Conservation (phyloP, 2,888 invertebrate species). For the Drosophila prolongata region DNA sequence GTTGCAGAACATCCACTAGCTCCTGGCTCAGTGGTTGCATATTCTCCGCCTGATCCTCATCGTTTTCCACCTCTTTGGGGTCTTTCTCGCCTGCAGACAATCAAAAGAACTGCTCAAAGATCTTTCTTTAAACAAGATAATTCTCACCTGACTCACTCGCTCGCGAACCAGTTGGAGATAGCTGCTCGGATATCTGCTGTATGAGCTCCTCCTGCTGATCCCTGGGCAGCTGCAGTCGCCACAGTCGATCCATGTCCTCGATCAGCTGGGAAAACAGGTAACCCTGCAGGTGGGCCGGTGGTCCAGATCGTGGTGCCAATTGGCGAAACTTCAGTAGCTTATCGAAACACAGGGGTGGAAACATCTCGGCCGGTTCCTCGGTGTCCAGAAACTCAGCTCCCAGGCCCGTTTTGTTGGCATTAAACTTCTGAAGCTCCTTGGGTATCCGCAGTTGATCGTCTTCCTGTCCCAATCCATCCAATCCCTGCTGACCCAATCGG, state of each 20-base stretch:
- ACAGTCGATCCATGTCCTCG: constrained; percentile 82
- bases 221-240: constrained; percentile 76
- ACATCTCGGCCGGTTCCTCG: constrained; percentile 80
- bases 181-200: constrained; percentile 76
- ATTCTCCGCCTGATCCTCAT: constrained; percentile 23
- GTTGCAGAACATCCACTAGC: constrained; percentile 62
- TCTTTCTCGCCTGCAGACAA: neutral
- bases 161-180: constrained; percentile 61
- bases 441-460: constrained; percentile 4
- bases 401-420: neutral
- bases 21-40: constrained; percentile 59
- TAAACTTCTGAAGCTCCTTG: constrained; percentile 3
- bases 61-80: neutral
- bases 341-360: constrained; percentile 77
- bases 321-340: constrained; percentile 79
- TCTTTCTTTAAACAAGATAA: too few relatives aligned
- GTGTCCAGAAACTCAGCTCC: constrained; percentile 75
- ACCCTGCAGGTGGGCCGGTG: constrained; percentile 28
- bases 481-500: constrained; percentile 51
- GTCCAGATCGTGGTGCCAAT: constrained; percentile 16
- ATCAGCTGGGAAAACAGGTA: constrained; percentile 82
- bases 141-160: constrained; percentile 30
- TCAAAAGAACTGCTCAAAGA: neutral
- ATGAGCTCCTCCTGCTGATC: constrained; percentile 74
- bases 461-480: too few relatives aligned